Percentiles rank a stretch among this genome's conserved stretches.
These are phyloP conservation scores for Nomada ferruginata DNA, from an alignment of 2,888 invertebrate species.

Conservation along the genomic window DNA sequence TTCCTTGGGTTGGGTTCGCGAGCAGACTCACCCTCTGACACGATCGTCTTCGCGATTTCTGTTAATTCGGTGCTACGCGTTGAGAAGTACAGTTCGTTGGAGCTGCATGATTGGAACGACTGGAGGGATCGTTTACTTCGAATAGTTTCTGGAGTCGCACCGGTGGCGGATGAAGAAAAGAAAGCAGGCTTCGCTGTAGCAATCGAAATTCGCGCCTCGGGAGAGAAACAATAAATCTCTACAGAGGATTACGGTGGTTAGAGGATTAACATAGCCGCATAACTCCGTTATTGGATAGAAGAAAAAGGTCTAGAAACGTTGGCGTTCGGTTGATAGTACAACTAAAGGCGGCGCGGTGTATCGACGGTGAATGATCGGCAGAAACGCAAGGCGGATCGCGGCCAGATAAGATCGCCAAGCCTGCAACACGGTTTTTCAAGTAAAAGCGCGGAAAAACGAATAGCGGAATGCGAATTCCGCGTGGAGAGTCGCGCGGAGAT, in stretches of 20 bases:
- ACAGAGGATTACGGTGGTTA: background rate
- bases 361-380: conserved; percentile 56
- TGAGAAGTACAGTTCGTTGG: background rate
- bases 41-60: background rate
- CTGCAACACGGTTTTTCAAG: conserved; percentile 43
- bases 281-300: background rate
- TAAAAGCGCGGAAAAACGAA: conserved; percentile 54
- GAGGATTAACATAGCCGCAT: background rate
- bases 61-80: background rate
- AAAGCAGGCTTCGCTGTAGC: background rate
- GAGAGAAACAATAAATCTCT: background rate
- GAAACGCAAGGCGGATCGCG: conserved; percentile 39
- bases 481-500: conserved; percentile 36
- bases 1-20: conserved; percentile 18
- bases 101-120: no score
- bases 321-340: conserved; percentile 43
- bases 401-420: conserved; percentile 52
- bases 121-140: no score
- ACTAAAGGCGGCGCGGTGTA: conserved; percentile 24
- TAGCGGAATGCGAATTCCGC: conserved; percentile 48
- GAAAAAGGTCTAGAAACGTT: conserved; percentile 3
- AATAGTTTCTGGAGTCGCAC: background rate
- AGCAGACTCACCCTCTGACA: background rate
- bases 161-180: background rate
- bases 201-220: background rate